Conservation (phyloP, 2,888 invertebrate species). For the Ommatoiulus sabulosus region DNA sequence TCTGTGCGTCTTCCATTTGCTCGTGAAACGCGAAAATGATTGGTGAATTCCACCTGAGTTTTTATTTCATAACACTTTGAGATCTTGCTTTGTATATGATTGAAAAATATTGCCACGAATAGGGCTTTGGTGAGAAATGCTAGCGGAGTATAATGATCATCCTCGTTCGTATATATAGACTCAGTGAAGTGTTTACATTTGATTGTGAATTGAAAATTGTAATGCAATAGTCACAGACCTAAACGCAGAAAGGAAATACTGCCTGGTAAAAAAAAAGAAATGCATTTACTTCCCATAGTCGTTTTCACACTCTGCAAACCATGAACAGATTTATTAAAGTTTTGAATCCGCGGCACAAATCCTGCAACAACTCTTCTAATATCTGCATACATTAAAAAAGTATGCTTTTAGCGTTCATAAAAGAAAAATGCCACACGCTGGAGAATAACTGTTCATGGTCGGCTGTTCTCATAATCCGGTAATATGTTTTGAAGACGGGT, state of each 20-base stretch:
- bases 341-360: too few species aligned
- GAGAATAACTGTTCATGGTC: too few species aligned
- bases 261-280: neutral
- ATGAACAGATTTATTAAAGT: neutral
- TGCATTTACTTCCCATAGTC: neutral
- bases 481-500: too few species aligned
- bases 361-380: neutral
- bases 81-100: neutral
- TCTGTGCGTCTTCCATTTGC: neutral
- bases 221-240: neutral
- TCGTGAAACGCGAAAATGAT: conserved; percentile 29
- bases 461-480: too few species aligned
- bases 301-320: neutral
- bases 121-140: neutral
- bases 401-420: neutral
- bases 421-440: neutral
- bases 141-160: neutral
- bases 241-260: neutral
- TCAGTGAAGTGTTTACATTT: conserved; percentile 12
- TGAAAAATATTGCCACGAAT: neutral
- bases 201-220: neutral
- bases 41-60: conserved; percentile 29
- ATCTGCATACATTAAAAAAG: neutral
- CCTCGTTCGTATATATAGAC: neutral
- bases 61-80: conserved; percentile 2